Conservation (phyloP, 2,888 invertebrate species). For the Ptilodon capucinus region DNA sequence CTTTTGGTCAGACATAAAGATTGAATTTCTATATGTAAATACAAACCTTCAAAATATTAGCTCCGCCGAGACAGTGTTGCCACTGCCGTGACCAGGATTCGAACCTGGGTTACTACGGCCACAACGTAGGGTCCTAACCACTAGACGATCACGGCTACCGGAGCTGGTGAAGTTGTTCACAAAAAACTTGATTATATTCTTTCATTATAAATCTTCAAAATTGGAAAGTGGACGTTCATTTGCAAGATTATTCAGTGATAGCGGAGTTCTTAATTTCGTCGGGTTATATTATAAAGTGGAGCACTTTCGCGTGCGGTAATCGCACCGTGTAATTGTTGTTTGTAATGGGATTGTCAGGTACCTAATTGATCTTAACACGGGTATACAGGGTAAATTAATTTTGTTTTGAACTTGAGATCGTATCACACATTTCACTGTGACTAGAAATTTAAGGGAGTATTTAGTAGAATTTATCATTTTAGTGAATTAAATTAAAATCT, state of each 20-base stretch:
- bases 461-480: no score
- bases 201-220: neutral
- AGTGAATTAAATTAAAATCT: no score
- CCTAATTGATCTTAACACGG: slow-evolving; percentile 2
- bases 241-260: neutral
- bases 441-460: no score
- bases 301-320: slow-evolving; percentile 85
- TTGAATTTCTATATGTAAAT: no score
- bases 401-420: slow-evolving; percentile 3
- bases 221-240: slow-evolving; percentile 7
- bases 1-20: no score
- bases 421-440: no score
- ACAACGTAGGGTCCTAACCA: slow-evolving; percentile 89
- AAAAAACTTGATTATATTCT: neutral
- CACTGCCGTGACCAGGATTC: slow-evolving; percentile 82
- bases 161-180: slow-evolving; percentile 39
- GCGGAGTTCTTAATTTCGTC: slow-evolving; percentile 4
- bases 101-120: slow-evolving; percentile 90
- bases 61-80: slow-evolving; percentile 42
- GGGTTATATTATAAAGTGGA: slow-evolving; percentile 13
- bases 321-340: slow-evolving; percentile 66
- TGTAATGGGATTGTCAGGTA: slow-evolving; percentile 20
- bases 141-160: slow-evolving; percentile 87
- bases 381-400: slow-evolving; percentile 18
- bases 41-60: slow-evolving; percentile 11